Evolutionary conservation across 1,140 invertebrate species (phyloP), one percentile per base, ranked within the genome.

Genomic region (Vollenhovia emeryi): DNA sequence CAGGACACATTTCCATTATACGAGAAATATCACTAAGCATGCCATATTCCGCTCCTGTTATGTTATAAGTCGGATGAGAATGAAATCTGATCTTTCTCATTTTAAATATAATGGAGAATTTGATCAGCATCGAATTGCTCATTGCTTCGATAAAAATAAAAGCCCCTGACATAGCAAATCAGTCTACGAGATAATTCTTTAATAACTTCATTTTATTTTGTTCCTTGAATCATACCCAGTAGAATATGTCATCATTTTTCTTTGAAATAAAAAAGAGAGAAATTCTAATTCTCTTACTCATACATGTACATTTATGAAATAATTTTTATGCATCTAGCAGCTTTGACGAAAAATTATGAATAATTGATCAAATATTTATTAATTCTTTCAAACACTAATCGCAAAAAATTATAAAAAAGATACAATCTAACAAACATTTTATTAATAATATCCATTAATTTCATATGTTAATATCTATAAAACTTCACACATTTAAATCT

Each of bases 131-230:
- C 27, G n/a, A 64, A 50, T 60, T 57, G 48, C 30, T 73, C 5
- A 79, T 80, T 80, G n/a, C 21, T 80, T 80, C 18, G 6, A n/a
- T 13, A 55, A 71, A 55, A 30, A n/a, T 40, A 55, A 45, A n/a
- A 66, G 1, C 9, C 8, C 9, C 1, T 55, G 0, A 0, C 2
- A 60, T 30, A 8, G 4, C 4, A 24, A 62, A 80, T 80, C 18
- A 73, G 55, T 73, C n/a, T 57, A 24, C 3, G 11, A 57, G 5
- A 57, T 30, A 21, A 43, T 71, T 40, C n/a, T 43, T 33, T 36
- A 48, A 30, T 18, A 8, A 15, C 3, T 55, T 52, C 5, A 68
- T 78, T 6, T 11, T 27, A 7, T 45, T 21, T 40, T 45, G 18
- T n/a, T 13, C 45, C 33, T 45, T 6, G 11, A 76, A 62, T 30